These are phyloP conservation scores for Phoxinus phoxinus DNA, from an alignment of 2,113 vertebrate genomes.

Conservation along the genomic window DNA sequence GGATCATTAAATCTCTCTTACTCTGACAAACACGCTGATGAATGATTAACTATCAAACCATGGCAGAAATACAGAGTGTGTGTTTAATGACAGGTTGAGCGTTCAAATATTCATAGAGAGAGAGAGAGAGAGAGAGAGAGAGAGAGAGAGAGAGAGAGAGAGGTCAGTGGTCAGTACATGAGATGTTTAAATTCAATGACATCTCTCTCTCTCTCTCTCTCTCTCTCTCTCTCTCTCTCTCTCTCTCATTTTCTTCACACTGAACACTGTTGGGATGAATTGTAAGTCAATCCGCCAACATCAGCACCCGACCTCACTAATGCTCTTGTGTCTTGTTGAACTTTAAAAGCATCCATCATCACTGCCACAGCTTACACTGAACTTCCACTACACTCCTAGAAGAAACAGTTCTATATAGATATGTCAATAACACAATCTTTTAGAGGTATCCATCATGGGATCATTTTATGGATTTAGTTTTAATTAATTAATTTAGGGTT, in stretches of 20 bases:
- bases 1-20: neutral
- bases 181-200: no score
- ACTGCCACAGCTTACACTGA: no score
- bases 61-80: neutral
- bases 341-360: neutral
- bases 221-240: no score
- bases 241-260: neutral
- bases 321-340: neutral
- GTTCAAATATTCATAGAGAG: neutral
- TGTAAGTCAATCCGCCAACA: neutral
- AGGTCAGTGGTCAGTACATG: no score
- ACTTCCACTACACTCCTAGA: neutral
- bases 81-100: conserved; percentile 5
- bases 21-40: neutral
- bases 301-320: neutral
- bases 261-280: neutral
- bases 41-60: conserved; percentile 10
- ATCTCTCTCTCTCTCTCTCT: no score
- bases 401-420: no score
- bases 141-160: neutral
- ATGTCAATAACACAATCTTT: no score
- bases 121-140: neutral
- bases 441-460: no score
- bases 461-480: no score
- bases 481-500: neutral